Evolutionary conservation across 2,797 vertebrate species (phyloP).

Genomic region (Neomorphus geoffroyi): DNA sequence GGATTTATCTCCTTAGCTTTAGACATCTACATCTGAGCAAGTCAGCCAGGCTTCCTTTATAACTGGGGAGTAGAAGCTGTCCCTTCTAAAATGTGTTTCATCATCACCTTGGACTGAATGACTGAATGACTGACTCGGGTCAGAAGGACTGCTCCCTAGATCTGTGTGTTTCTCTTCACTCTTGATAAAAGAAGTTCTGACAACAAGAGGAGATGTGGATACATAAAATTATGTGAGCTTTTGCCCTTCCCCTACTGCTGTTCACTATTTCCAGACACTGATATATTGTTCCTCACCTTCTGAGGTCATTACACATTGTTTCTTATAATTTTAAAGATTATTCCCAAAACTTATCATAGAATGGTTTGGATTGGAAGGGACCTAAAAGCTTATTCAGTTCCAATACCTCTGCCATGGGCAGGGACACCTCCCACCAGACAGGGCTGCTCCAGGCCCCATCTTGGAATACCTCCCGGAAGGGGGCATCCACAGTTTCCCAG

Average conservation of each 20-base stretch:
- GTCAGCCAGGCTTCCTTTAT: background rate
- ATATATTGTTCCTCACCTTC: background rate
- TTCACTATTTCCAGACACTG: background rate
- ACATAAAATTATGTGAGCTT: background rate
- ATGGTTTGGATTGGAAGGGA: too few relatives aligned
- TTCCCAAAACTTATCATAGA: background rate
- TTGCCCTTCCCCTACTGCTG: background rate
- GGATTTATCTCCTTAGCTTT: background rate
- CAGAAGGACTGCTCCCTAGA: background rate
- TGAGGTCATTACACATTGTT: background rate
- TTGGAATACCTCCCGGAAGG: too few relatives aligned
- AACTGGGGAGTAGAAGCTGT: background rate
- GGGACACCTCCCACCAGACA: too few relatives aligned
- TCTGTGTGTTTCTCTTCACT: background rate
- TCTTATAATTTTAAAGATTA: background rate
- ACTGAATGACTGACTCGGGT: background rate
- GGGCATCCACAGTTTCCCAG: too few relatives aligned
- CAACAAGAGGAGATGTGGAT: background rate
- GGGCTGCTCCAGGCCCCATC: too few relatives aligned
- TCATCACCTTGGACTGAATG: background rate
- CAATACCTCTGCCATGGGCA: too few relatives aligned
- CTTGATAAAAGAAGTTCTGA: background rate
- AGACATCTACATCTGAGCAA: background rate
- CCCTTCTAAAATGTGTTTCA: background rate
- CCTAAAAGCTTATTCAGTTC: too few relatives aligned